Percentiles rank a stretch among this genome's conserved stretches.
Evolutionary conservation across 2,797 vertebrate species (phyloP).

Genomic region (Sebastes diploproa): DNA sequence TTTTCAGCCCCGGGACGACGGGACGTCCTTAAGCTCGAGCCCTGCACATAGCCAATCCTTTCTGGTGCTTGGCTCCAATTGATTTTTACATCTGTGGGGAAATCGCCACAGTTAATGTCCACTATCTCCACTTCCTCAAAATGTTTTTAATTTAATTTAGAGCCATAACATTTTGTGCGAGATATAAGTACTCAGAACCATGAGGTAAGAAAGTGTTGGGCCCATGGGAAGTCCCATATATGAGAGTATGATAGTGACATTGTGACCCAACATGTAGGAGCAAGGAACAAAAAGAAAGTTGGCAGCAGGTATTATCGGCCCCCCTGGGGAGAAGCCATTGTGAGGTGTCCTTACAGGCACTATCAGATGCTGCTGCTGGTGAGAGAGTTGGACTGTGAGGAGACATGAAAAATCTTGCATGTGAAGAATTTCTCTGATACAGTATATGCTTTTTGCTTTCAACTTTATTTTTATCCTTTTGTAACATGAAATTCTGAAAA

Average conservation of each 20-base stretch:
- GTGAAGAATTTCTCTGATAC: not conserved
- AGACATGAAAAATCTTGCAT: conserved; percentile 17
- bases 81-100: conserved; percentile 9
- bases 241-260: conserved; percentile 26
- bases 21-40: no score
- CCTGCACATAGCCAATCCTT: not conserved
- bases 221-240: conserved; percentile 14
- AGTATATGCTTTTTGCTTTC: conserved; percentile 3
- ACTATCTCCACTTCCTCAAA: not conserved
- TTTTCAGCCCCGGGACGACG: no score
- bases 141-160: conserved; percentile 12
- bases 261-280: conserved; percentile 36
- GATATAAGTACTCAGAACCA: not conserved
- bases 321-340: conserved; percentile 43
- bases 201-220: not conserved
- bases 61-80: conserved; percentile 2
- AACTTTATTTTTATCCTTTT: conserved; percentile 12
- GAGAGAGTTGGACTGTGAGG: conserved; percentile 23
- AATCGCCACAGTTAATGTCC: not conserved
- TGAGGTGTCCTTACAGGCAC: conserved; percentile 36
- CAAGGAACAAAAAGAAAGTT: conserved; percentile 49
- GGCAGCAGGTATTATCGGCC: conserved; percentile 50
- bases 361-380: conserved; percentile 27
- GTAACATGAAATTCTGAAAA: conserved; percentile 11
- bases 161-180: not conserved